A percentile compares a stretch with the other conserved stretches of the same genome.
Evolutionary conservation across 1,140 invertebrate species (phyloP).

Genomic region (Hirudo medicinalis): DNA sequence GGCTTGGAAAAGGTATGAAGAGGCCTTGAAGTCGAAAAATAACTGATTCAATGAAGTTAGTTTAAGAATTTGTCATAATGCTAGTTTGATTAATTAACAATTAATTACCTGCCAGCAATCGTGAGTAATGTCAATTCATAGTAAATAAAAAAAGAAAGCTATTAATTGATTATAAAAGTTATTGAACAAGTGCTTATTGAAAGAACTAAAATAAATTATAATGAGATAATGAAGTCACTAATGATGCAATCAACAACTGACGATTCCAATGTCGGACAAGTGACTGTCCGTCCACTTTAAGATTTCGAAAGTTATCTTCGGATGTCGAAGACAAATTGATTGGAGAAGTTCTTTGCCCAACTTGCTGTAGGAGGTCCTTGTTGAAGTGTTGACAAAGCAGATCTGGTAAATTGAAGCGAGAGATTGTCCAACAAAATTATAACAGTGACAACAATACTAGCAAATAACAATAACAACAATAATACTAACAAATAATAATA

Average conservation of each 20-base stretch:
- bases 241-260: neutral
- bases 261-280: neutral
- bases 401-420: neutral
- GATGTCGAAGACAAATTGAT: neutral
- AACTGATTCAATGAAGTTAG: neutral
- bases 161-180: too few relatives aligned
- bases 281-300: neutral
- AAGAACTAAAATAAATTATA: neutral
- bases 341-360: neutral
- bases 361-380: neutral
- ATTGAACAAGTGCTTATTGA: too few relatives aligned
- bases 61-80: neutral
- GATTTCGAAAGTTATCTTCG: neutral
- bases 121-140: neutral
- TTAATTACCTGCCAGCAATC: neutral
- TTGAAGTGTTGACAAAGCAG: neutral
- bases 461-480: too few relatives aligned
- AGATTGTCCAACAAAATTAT: too few relatives aligned
- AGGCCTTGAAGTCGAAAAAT: neutral
- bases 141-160: too few relatives aligned
- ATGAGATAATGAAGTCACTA: neutral
- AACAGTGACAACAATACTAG: too few relatives aligned
- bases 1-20: neutral
- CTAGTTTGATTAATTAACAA: neutral
- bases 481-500: too few relatives aligned